These are phyloP conservation scores for Latrodectus elegans DNA, from an alignment of 2,888 invertebrate genomes.

Conservation along the genomic window DNA sequence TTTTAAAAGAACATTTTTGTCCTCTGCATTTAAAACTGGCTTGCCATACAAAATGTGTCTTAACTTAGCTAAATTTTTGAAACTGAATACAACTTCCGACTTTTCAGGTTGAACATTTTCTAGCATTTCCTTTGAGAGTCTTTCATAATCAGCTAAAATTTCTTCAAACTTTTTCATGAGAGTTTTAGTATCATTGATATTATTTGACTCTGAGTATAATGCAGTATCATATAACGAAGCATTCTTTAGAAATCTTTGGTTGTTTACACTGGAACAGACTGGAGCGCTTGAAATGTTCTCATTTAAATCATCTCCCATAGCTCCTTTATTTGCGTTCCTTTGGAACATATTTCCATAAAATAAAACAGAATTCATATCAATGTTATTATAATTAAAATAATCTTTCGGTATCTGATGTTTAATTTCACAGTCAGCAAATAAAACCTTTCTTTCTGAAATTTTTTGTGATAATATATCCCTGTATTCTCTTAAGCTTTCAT, in stretches of 20 bases:
- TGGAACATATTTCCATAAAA: background rate
- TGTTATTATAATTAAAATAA: background rate
- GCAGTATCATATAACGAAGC: background rate
- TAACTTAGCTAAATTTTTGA: constrained; percentile 15
- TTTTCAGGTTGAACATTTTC: background rate
- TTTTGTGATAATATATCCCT: background rate
- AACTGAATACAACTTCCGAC: background rate
- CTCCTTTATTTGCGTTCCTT: background rate
- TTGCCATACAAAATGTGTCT: constrained; percentile 16
- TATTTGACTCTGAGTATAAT: background rate
- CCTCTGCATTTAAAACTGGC: constrained; percentile 19
- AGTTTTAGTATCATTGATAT: background rate
- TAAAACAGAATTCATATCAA: background rate
- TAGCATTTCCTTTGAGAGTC: background rate
- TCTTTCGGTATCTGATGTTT: background rate
- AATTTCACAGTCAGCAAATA: background rate
- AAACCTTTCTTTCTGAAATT: background rate
- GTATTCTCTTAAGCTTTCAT: background rate
- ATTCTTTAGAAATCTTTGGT: background rate
- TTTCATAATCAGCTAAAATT: constrained; percentile 28
- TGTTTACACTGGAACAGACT: background rate
- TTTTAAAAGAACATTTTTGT: background rate
- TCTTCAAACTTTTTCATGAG: background rate
- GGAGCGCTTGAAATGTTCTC: background rate
- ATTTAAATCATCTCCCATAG: background rate